Conservation (phyloP, 92 coral and sea anemone genomes). For the Paramuricea clavata region DNA sequence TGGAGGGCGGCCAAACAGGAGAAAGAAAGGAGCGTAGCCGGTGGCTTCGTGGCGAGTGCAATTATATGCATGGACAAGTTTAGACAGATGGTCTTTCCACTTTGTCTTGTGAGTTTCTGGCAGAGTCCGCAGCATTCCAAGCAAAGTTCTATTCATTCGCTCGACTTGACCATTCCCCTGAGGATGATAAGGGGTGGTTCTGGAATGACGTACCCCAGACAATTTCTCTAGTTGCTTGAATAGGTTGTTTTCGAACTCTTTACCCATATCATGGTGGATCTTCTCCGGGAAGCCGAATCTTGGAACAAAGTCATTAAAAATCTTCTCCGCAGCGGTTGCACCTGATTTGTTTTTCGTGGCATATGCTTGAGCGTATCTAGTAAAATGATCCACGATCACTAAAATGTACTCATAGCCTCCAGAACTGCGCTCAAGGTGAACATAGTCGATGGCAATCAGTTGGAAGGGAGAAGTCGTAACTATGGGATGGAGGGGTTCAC, state of each 20-base stretch:
- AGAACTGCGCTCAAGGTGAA: background rate
- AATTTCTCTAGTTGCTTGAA: slow-evolving; percentile 11
- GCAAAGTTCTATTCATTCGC: background rate
- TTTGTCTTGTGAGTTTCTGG: slow-evolving; percentile 20
- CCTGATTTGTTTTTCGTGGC: slow-evolving; percentile 6
- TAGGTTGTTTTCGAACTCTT: slow-evolving; percentile 7
- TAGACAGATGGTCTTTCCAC: slow-evolving; percentile 55
- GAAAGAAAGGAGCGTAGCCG: slow-evolving; percentile 56
- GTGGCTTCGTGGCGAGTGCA: slow-evolving; percentile 50
- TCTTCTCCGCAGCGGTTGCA: slow-evolving; percentile 2
- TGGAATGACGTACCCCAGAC: slow-evolving; percentile 7
- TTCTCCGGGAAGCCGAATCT: slow-evolving; percentile 31
- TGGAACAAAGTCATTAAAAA: slow-evolving; percentile 28
- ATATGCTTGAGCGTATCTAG: slow-evolving; percentile 7
- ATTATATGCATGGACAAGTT: slow-evolving; percentile 65
- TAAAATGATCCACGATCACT: slow-evolving; percentile 7
- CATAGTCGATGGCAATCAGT: background rate
- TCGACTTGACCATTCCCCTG: slow-evolving; percentile 2
- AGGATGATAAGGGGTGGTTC: slow-evolving; percentile 11
- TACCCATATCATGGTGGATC: slow-evolving; percentile 34
- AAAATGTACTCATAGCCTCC: slow-evolving; percentile 19
- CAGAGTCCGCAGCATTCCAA: slow-evolving; percentile 6
- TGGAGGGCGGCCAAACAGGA: slow-evolving; percentile 49
- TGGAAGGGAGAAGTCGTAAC: background rate
- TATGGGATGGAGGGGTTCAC: background rate